Evolutionary conservation across 2,888 invertebrate genomes (phyloP), one percentile per base, ranked within the genome.

Genomic region (Odontomyia ornata): DNA sequence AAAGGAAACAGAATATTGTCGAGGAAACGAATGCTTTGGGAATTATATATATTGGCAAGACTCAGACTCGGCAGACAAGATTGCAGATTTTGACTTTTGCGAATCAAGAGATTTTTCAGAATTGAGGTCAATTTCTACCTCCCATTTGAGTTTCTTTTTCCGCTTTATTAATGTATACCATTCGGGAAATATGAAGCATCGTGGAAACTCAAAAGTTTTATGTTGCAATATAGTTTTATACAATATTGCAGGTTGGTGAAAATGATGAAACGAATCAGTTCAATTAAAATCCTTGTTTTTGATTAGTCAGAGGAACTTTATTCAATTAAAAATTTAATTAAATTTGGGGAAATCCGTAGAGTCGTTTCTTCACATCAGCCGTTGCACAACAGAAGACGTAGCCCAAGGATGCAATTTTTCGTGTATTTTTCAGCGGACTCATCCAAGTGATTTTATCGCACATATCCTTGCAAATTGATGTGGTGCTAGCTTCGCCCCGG

Each of bases 371-470:
- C 1, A 69, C 69, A 25, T 69, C 69, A 3, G 21, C 11, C 11
- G 69, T 23, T 11, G 21, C 25, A 30, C 69, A 69, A 25, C 69
- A 69, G 13, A 47, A 69, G 4, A 69, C 47, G 30, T 69, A 69
- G n/a, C 69, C 69, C 46, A 69, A 9, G n/a, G 21, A 47, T 21
- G 69, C 69, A 47, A 69, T 69, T 47, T 46, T 69, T 15, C 69
- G 46, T 3, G 69, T 69, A 47, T 69, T 69, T 11, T 47, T 69
- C 47, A 69, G 13, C 7, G 69, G 46, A 47, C 15, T 47, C 69
- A 69, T n/a, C 69, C 69, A 69, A 13, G 69, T 3, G 25, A 69
- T 30, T 21, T 47, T 69, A 27, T 69, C 46, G 69, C 69, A 69
- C 46, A 47, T 69, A 25, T 69, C 69, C 47, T 69, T 69, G 46